Conservation (phyloP, 2,797 vertebrate species). For the Fringilla coelebs region DNA sequence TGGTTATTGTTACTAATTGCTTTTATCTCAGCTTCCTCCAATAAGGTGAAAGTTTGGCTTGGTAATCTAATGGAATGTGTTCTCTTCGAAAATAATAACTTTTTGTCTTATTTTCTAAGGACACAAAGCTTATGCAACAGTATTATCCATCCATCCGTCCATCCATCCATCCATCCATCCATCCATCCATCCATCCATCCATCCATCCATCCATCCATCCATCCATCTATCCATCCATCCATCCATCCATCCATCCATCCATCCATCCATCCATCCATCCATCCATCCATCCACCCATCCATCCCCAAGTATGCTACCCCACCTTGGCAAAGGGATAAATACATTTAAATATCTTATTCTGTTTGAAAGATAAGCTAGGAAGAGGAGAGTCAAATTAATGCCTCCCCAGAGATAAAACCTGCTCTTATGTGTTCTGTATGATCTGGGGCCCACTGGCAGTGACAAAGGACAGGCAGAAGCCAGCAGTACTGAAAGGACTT, state of each 20-base stretch:
- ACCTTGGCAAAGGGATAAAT: background rate
- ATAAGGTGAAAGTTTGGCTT: background rate
- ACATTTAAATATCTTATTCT: background rate
- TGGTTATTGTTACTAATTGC: background rate
- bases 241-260: background rate
- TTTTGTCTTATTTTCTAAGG: background rate
- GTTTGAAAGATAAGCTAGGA: background rate
- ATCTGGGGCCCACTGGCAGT: background rate
- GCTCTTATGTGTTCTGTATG: background rate
- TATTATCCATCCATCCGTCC: background rate
- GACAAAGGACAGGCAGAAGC: background rate
- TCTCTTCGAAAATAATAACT: background rate
- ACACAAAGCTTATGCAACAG: background rate
- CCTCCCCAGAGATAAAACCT: background rate
- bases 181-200: background rate
- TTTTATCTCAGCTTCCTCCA: background rate
- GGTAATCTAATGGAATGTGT: background rate
- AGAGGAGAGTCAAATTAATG: background rate
- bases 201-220: background rate
- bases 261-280: background rate
- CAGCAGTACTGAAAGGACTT: background rate
- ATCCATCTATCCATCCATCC: background rate
- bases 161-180: background rate
- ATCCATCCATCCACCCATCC: background rate
- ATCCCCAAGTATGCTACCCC: background rate